phyloP scores from a whole-genome alignment of 2,888 invertebrate species.

The Lycocerus yunnanus region DNA sequence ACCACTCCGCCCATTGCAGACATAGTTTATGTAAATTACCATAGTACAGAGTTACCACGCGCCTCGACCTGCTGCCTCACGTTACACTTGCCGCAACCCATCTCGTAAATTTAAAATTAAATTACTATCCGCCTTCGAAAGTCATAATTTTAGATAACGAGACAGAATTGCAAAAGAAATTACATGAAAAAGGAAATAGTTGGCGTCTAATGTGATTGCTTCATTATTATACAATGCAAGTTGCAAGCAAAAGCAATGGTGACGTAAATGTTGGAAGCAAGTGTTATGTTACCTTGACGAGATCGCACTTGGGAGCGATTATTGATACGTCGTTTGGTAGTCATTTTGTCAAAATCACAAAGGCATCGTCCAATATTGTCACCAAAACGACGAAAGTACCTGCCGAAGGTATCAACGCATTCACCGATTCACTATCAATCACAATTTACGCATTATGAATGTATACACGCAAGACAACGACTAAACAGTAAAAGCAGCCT shows the following conservation, averaged over 20 bases:
- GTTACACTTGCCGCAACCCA: too few species aligned
- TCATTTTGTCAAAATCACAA: conserved; percentile 5
- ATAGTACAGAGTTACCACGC: too few species aligned
- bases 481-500: conserved; percentile 5
- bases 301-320: conserved; percentile 4
- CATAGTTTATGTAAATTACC: too few species aligned
- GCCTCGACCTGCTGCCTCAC: not conserved
- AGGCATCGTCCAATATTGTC: not conserved
- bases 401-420: not conserved
- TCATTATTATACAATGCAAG: not conserved
- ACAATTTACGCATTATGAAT: not conserved
- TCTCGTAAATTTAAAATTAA: not conserved
- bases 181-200: not conserved
- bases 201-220: not conserved
- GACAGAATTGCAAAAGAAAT: not conserved
- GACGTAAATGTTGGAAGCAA: not conserved
- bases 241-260: not conserved
- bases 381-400: not conserved
- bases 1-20: too few species aligned
- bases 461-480: not conserved
- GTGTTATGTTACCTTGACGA: not conserved
- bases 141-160: not conserved
- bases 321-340: conserved; percentile 5
- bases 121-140: not conserved
- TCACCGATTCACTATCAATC: not conserved